Evolutionary conservation across 2,113 vertebrate genomes (phyloP).

Genomic region (Pithys albifrons): DNA sequence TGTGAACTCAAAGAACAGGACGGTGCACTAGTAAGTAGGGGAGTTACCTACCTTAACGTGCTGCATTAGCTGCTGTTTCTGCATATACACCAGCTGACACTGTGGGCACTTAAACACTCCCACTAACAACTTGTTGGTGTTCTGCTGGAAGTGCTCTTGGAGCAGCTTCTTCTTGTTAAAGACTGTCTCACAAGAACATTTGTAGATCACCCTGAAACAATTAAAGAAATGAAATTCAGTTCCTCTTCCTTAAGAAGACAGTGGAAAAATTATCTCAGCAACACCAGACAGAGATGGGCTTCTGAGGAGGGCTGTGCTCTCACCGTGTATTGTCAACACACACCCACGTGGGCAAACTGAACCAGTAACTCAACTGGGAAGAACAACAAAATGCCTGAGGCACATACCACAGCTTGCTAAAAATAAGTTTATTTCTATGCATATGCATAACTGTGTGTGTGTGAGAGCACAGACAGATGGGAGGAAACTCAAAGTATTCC

Average conservation of each 20-base stretch:
- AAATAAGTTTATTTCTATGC: conserved; percentile 15
- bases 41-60: conserved; percentile 88
- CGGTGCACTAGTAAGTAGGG: not conserved
- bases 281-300: not conserved
- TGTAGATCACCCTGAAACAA: conserved; percentile 88
- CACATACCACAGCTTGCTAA: conserved; percentile 25
- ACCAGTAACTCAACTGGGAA: not conserved
- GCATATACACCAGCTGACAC: conserved; percentile 89
- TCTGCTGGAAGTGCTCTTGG: conserved; percentile 92
- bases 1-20: not conserved
- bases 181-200: conserved; percentile 92
- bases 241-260: not conserved
- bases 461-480: not conserved
- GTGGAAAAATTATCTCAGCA: not conserved
- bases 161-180: conserved; percentile 93
- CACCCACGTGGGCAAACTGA: not conserved
- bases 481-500: not conserved
- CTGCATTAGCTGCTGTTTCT: conserved; percentile 90
- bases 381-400: conserved; percentile 25
- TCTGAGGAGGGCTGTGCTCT: not conserved
- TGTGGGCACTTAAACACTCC: conserved; percentile 94
- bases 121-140: conserved; percentile 81
- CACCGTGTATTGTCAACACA: not conserved
- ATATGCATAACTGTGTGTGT: not conserved
- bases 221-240: not conserved